A percentile compares a stretch with the other conserved stretches of the same genome.
phyloP scores from a whole-genome alignment of 2,888 invertebrate genomes.

The Gastracanthus pulcherrimus region DNA sequence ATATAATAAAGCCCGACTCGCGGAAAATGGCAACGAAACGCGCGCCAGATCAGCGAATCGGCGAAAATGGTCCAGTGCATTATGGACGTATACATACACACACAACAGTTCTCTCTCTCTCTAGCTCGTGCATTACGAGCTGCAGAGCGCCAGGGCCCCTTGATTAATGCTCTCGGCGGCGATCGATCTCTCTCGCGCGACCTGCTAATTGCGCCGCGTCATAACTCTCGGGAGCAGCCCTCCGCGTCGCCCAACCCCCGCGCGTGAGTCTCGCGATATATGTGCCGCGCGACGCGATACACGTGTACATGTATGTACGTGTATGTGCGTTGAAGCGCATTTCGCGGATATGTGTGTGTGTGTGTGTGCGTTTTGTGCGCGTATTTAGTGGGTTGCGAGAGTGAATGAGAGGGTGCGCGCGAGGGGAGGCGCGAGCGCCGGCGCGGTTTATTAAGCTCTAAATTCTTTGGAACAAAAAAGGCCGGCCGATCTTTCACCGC shows the following conservation, averaged over 20 bases:
- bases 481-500: conserved; percentile 43
- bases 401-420: conserved; percentile 3
- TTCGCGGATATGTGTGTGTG: not conserved
- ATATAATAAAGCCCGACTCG: conserved; percentile 44
- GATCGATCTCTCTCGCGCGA: conserved; percentile 77
- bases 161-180: conserved; percentile 76
- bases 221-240: conserved; percentile 72
- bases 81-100: conserved; percentile 65
- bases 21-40: conserved; percentile 24
- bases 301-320: not conserved
- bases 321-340: no score
- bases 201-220: conserved; percentile 77
- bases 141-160: conserved; percentile 61
- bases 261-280: conserved; percentile 54
- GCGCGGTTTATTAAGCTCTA: conserved; percentile 52
- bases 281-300: conserved; percentile 28
- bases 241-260: conserved; percentile 45
- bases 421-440: not conserved
- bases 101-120: no score
- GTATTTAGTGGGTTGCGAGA: not conserved
- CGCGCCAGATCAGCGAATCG: conserved; percentile 61
- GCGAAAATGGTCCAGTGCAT: conserved; percentile 66
- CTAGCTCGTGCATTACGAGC: conserved; percentile 65
- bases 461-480: conserved; percentile 49
- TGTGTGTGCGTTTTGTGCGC: not conserved